phyloP scores from a whole-genome alignment of 2,888 invertebrate species.

The Drosophila paracracens region DNA sequence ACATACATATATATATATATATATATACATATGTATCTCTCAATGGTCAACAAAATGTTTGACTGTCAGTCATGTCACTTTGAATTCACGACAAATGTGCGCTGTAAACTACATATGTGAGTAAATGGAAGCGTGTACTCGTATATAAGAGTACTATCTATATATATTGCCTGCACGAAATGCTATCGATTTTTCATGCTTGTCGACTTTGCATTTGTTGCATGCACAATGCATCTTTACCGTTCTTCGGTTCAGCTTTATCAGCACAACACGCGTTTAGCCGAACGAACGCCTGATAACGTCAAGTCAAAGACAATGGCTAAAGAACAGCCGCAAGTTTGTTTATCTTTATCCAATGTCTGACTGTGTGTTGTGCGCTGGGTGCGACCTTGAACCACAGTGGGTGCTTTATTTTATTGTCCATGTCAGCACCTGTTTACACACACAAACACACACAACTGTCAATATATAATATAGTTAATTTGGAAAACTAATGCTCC shows the following conservation, averaged over 20 bases:
- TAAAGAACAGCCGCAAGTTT: conserved; percentile 34
- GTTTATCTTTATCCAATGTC: conserved; percentile 39
- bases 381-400: conserved; percentile 67
- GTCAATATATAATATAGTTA: conserved; percentile 47
- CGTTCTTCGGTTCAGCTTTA: conserved; percentile 30
- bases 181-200: conserved; percentile 63
- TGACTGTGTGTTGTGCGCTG: conserved; percentile 11
- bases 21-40: conserved; percentile 5
- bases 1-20: not conserved
- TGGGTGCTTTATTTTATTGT: conserved; percentile 35
- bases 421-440: conserved; percentile 63
- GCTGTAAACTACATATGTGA: conserved; percentile 61
- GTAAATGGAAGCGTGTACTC: not conserved
- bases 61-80: conserved; percentile 56
- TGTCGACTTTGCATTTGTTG: conserved; percentile 44
- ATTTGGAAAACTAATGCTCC: conserved; percentile 37
- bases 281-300: conserved; percentile 38
- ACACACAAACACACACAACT: conserved; percentile 46
- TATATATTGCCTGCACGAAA: conserved; percentile 41
- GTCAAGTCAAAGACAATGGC: conserved; percentile 22
- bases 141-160: conserved; percentile 33
- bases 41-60: conserved; percentile 46
- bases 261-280: conserved; percentile 39
- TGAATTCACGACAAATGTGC: conserved; percentile 48
- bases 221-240: conserved; percentile 29